Percentiles rank a stretch among this genome's conserved stretches.
These are phyloP conservation scores for Temnothorax nylanderi DNA, from an alignment of 1,140 invertebrate genomes.

Conservation along the genomic window DNA sequence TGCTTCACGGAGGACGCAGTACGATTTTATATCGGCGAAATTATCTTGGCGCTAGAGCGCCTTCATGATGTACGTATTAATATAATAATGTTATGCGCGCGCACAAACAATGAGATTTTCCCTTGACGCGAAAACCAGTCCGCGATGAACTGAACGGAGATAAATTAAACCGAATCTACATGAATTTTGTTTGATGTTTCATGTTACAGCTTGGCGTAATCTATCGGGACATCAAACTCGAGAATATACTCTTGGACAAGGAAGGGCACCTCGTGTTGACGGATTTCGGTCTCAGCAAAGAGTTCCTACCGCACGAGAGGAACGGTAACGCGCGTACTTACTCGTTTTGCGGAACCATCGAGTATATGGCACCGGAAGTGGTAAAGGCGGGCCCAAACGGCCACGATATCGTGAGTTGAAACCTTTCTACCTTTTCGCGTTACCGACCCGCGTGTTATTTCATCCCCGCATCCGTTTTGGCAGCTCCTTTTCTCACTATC, in stretches of 20 bases:
- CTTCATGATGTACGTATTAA: slow-evolving; percentile 91
- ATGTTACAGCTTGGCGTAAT: slow-evolving; percentile 94
- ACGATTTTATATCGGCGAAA: slow-evolving; percentile 95
- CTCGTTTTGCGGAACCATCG: slow-evolving; percentile 99
- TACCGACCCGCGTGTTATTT: slow-evolving; percentile 10
- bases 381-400: slow-evolving; percentile 93
- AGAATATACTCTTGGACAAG: slow-evolving; percentile 95
- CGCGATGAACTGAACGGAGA: neutral
- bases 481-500: neutral
- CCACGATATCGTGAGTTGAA: slow-evolving; percentile 94
- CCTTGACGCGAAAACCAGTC: neutral
- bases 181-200: slow-evolving; percentile 57
- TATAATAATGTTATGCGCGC: neutral
- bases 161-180: neutral
- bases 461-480: neutral
- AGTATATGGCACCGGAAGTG: slow-evolving; percentile 98
- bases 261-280: slow-evolving; percentile 96
- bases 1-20: slow-evolving; percentile 94
- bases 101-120: neutral
- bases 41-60: slow-evolving; percentile 96
- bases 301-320: slow-evolving; percentile 90
- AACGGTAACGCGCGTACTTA: slow-evolving; percentile 90
- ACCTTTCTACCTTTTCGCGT: slow-evolving; percentile 45
- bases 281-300: slow-evolving; percentile 96
- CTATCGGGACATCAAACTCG: slow-evolving; percentile 98